Percentiles rank a stretch among this genome's conserved stretches.
Conservation (phyloP, 2,888 invertebrate genomes). For the Ochropleura leucogaster region DNA sequence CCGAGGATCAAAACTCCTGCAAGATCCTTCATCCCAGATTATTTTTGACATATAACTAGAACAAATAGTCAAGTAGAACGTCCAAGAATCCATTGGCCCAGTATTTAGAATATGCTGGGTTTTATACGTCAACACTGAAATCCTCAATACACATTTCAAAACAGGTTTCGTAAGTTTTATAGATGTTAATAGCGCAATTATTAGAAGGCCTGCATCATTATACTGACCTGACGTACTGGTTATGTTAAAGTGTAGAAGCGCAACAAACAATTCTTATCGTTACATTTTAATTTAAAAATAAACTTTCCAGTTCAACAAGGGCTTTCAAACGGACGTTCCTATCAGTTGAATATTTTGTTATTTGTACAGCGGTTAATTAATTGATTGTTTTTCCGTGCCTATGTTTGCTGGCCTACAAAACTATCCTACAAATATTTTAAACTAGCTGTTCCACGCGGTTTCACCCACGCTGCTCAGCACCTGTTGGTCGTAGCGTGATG, state of each 20-base stretch:
- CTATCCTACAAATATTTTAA: no score
- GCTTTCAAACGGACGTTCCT: conserved; percentile 41
- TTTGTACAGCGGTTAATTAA: conserved; percentile 4
- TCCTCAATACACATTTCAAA: neutral
- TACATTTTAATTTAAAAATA: conserved; percentile 22
- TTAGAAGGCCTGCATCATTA: neutral
- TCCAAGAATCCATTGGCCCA: neutral
- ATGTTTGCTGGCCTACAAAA: neutral
- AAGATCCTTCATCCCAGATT: neutral
- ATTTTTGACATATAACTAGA: neutral
- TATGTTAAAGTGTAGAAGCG: neutral
- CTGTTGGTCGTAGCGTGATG: no score
- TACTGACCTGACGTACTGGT: neutral
- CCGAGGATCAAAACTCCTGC: no score
- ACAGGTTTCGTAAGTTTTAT: neutral
- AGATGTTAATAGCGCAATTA: neutral
- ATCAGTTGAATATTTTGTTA: conserved; percentile 20
- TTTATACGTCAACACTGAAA: neutral
- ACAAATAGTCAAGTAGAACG: neutral
- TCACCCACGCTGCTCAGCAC: no score
- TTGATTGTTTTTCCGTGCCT: neutral
- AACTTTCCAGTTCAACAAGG: conserved; percentile 1
- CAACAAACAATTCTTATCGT: conserved; percentile 18
- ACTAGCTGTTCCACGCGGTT: no score
- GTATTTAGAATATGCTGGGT: neutral